Evolutionary conservation across 2,113 vertebrate genomes (phyloP).

Genomic region (Clinocottus analis): DNA sequence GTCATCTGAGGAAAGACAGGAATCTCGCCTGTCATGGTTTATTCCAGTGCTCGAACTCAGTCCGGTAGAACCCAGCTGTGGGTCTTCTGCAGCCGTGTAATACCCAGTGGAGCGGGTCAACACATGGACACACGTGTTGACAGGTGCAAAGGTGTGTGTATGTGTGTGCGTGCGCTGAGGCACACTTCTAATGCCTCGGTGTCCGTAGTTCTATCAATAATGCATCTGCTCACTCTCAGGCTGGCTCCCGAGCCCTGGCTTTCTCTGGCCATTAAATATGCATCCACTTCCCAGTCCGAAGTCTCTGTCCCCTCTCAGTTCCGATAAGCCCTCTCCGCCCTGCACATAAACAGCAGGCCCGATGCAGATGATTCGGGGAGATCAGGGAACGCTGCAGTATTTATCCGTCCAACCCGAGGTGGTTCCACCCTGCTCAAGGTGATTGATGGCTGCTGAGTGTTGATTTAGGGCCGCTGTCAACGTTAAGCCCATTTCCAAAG

Average conservation of each 20-base stretch:
- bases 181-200: slow-evolving; percentile 67
- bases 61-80: background rate
- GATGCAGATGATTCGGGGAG: slow-evolving; percentile 14
- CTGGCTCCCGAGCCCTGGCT: slow-evolving; percentile 63
- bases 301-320: slow-evolving; percentile 62
- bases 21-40: slow-evolving; percentile 31
- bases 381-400: slow-evolving; percentile 7
- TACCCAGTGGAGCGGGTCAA: background rate
- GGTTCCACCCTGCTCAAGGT: slow-evolving; percentile 3
- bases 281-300: slow-evolving; percentile 68
- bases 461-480: background rate
- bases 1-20: slow-evolving; percentile 22
- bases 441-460: background rate
- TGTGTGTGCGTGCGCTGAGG: slow-evolving; percentile 14
- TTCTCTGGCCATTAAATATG: slow-evolving; percentile 80
- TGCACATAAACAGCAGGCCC: slow-evolving; percentile 26
- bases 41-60: slow-evolving; percentile 24
- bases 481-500: background rate
- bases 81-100: slow-evolving; percentile 18
- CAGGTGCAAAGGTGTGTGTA: slow-evolving; percentile 51
- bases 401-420: slow-evolving; percentile 1
- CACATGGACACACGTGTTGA: slow-evolving; percentile 43
- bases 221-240: slow-evolving; percentile 69
- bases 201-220: slow-evolving; percentile 77
- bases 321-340: slow-evolving; percentile 44